Base-by-base conservation (phyloP, 2,888 invertebrate genomes). In the Lycophotia porphyrea region DNA sequence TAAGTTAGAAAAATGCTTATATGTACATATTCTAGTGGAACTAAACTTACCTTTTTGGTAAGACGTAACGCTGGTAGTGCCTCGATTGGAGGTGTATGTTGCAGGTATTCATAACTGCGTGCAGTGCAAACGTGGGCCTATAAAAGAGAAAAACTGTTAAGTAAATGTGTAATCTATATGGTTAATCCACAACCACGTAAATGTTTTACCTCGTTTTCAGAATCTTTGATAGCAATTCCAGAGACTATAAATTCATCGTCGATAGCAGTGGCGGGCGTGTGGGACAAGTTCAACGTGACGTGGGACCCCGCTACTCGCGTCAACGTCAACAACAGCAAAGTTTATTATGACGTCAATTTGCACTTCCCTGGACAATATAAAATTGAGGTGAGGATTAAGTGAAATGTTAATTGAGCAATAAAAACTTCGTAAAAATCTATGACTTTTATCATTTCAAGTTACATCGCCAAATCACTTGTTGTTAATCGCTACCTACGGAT, bases 331-430 rank as follows among this genome's bases (percentile, higher is more conserved):
- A 98, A 98, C 90, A 98, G 98, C 24, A 97, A 97, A 7, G 97
- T 99, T 0, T 98, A 98, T 91, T 99, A 99, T 91, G 98, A 98
- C 91, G 97, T 99, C 67, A 98, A 97, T 92, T 96, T 98, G 49
- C 92, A 94, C 76, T 95, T 96, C 81, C 96, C 97, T 13, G 97
- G 97, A 81, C 95, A 97, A 55, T 95, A 96, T 47, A 97, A 97
- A 86, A 97, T 97, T 69, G 97, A 97, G 93, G 97, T 97, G 80
- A 90, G 94, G 47, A 39, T 55, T 44, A 15, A 15, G 13, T 44
- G 39, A 39, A 55, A 21, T 42, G 60, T 47, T 47, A 9, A 8
- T 67, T 78, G 21, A 58, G 15, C 42, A 47, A 74, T 74, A 80
- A 78, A 78, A 47, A 1, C 1, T 74, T 67, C 34, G 39, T 24